Percentiles rank a stretch among this genome's conserved stretches.
Conservation (phyloP, 2,113 vertebrate species). For the Campylomormyrus numenius region DNA sequence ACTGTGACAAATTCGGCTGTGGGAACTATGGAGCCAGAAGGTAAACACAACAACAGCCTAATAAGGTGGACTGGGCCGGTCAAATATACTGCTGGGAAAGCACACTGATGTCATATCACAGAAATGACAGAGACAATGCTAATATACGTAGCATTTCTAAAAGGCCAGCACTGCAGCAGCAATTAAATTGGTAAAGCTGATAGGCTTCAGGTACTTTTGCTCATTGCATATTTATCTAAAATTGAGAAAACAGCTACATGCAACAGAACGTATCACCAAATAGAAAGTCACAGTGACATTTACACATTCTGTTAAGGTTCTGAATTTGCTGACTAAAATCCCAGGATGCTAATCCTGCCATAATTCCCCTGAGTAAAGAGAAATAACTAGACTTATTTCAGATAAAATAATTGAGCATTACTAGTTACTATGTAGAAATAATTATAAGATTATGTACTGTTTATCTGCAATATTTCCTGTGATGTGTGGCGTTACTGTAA, state of each 20-base stretch:
- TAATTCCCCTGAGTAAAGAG: background rate
- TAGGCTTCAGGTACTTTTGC: background rate
- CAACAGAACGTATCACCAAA: background rate
- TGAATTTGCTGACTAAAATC: background rate
- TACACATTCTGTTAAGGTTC: background rate
- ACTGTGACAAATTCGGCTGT: conserved; percentile 33
- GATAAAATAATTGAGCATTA: background rate
- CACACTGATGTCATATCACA: background rate
- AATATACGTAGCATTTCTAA: background rate
- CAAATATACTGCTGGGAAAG: background rate
- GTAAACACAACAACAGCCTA: conserved; percentile 3
- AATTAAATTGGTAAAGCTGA: background rate
- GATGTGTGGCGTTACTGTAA: too few species aligned
- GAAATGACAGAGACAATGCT: background rate
- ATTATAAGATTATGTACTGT: background rate
- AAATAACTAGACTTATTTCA: background rate
- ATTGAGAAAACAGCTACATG: background rate
- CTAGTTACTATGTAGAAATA: background rate
- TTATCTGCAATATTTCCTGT: background rate
- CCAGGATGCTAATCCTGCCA: background rate
- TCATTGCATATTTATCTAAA: background rate
- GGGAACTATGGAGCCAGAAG: conserved; percentile 37
- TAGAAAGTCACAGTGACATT: background rate
- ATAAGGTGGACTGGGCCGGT: background rate
- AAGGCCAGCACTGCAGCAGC: background rate